A percentile compares a stretch with the other conserved stretches of the same genome.
Evolutionary conservation across 2,888 invertebrate species (phyloP).

Genomic region (Dryadula phaetusa): DNA sequence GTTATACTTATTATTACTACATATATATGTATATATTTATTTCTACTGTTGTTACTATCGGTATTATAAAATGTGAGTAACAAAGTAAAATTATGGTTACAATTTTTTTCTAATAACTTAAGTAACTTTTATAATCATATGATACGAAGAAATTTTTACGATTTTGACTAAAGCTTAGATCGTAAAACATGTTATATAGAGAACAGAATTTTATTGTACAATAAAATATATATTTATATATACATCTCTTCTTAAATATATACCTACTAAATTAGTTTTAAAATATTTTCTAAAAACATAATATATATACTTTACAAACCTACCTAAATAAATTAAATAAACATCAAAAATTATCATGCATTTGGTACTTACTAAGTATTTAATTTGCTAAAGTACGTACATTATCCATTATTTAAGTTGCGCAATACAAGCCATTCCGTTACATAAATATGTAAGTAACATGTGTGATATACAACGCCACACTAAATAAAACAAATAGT

Average conservation of each 20-base stretch:
- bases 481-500: slow-evolving; percentile 30
- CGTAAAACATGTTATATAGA: slow-evolving; percentile 4
- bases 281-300: background rate
- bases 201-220: background rate
- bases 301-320: background rate
- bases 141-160: background rate
- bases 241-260: background rate
- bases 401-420: background rate
- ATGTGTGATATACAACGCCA: slow-evolving; percentile 8
- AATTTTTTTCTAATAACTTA: slow-evolving; percentile 2
- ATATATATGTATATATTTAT: background rate
- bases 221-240: background rate
- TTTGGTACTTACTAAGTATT: background rate
- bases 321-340: background rate
- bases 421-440: slow-evolving; percentile 15
- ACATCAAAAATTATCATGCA: slow-evolving; percentile 3
- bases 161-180: slow-evolving; percentile 4
- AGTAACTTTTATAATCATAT: slow-evolving; percentile 9
- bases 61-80: background rate
- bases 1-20: background rate
- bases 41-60: background rate
- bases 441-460: slow-evolving; percentile 21
- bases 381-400: background rate
- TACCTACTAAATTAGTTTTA: background rate
- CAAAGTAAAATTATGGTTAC: background rate